A percentile compares a stretch with the other conserved stretches of the same genome.
Conservation (phyloP, 2,797 vertebrate species). For the Bovichtus diacanthus region DNA sequence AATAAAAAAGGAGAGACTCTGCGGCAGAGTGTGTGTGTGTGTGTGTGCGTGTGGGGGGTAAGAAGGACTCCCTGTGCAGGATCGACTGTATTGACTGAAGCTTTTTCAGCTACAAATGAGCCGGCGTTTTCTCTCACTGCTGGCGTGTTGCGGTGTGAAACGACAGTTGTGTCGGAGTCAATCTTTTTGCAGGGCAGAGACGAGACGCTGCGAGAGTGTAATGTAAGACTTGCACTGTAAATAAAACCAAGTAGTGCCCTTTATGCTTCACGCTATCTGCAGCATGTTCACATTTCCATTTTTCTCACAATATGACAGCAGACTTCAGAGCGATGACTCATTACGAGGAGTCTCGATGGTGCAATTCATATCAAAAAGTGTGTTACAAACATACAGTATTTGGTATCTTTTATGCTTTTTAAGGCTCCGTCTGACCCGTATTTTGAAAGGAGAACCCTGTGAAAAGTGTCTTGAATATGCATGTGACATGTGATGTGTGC, state of each 20-base stretch:
- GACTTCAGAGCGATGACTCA: background rate
- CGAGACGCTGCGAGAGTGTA: no score
- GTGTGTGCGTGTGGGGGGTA: background rate
- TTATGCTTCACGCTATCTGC: background rate
- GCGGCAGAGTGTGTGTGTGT: no score
- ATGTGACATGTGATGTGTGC: no score
- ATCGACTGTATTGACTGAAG: conserved; percentile 39
- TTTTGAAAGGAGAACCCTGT: no score
- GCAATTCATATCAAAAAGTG: no score
- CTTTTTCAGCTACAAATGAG: conserved; percentile 37
- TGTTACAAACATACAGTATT: no score
- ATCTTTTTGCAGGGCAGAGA: background rate
- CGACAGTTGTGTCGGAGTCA: no score
- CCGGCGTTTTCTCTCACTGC: conserved; percentile 14
- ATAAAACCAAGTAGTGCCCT: background rate
- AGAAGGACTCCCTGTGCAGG: conserved; percentile 37
- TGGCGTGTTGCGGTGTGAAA: conserved; percentile 22
- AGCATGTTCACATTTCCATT: background rate
- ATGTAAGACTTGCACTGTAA: background rate
- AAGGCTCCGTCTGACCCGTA: no score
- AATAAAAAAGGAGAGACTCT: conserved; percentile 1
- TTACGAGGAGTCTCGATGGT: background rate
- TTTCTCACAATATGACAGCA: background rate
- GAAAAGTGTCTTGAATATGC: no score
- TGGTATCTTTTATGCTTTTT: background rate